phyloP scores from a whole-genome alignment of 2,113 vertebrate genomes.

The Dasypus novemcinctus region DNA sequence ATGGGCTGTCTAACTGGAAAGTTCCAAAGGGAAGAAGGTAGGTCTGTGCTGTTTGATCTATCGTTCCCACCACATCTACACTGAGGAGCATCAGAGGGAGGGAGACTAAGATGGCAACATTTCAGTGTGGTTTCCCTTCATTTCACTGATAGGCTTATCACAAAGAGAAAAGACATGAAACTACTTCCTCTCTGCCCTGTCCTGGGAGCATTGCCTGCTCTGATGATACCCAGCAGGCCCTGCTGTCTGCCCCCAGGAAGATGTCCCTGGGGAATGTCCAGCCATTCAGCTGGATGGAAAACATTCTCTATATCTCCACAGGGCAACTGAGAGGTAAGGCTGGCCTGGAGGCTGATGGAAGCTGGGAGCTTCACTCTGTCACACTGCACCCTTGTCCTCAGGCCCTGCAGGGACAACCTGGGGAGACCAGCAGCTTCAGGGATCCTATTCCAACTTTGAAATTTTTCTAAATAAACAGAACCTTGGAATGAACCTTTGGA shows the following conservation, averaged over 20 bases:
- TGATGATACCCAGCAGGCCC: fast-evolving
- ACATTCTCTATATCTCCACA: too few relatives aligned
- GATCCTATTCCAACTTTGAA: background rate
- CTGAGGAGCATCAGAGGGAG: background rate
- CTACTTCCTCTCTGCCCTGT: background rate
- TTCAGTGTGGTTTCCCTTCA: background rate
- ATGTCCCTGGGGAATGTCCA: background rate
- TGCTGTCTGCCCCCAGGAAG: too few relatives aligned
- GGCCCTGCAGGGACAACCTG: background rate
- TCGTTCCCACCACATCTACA: fast-evolving
- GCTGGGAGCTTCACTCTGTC: too few relatives aligned
- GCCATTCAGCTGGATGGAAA: too few relatives aligned
- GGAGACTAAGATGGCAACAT: fast-evolving
- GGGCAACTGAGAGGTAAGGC: too few relatives aligned
- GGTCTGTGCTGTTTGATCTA: fast-evolving
- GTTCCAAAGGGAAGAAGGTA: too few relatives aligned
- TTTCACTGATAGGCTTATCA: background rate
- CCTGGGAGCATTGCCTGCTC: fast-evolving
- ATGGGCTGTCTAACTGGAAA: background rate
- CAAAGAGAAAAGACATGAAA: background rate
- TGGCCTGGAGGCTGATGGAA: too few relatives aligned
- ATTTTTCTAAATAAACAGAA: background rate
- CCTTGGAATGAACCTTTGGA: background rate
- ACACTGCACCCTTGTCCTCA: fast-evolving
- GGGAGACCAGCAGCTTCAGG: background rate